Percentiles rank a stretch among this genome's conserved stretches.
Evolutionary conservation across 2,797 vertebrate species (phyloP).

Genomic region (Hippocampus kuda): DNA sequence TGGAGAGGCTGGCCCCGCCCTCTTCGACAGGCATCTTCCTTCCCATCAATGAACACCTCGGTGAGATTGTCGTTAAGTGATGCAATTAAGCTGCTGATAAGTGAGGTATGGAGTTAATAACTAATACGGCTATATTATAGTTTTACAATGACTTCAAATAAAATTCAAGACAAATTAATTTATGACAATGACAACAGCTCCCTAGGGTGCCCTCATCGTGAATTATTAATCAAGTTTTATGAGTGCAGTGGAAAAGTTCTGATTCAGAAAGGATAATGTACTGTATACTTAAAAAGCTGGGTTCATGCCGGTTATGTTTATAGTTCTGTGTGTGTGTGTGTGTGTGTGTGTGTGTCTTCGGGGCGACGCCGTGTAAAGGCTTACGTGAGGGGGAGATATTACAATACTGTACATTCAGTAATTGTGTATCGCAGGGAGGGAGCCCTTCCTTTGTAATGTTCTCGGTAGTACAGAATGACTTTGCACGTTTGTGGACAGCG

Average conservation of each 20-base stretch:
- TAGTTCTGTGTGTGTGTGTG: neutral
- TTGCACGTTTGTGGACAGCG: neutral
- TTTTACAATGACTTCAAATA: neutral
- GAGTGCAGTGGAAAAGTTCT: neutral
- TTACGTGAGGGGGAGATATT: no score
- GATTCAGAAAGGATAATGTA: neutral
- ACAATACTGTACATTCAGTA: no score
- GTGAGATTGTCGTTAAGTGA: neutral
- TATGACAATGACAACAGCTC: no score
- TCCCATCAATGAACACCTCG: slow-evolving; percentile 5
- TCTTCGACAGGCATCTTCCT: slow-evolving; percentile 38
- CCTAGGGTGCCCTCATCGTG: neutral
- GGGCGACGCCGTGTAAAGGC: neutral
- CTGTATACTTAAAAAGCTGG: neutral
- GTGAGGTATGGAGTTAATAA: neutral
- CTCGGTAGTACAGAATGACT: neutral
- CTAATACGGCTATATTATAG: neutral
- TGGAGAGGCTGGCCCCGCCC: slow-evolving; percentile 54
- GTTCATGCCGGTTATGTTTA: neutral
- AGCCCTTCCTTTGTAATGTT: no score
- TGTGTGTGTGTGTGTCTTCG: no score
- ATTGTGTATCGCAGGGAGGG: no score
- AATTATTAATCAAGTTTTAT: neutral
- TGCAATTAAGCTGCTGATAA: slow-evolving; percentile 4
- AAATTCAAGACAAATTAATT: neutral